Base-by-base conservation (phyloP, 2,797 vertebrate species). In the Trachurus trachurus region DNA sequence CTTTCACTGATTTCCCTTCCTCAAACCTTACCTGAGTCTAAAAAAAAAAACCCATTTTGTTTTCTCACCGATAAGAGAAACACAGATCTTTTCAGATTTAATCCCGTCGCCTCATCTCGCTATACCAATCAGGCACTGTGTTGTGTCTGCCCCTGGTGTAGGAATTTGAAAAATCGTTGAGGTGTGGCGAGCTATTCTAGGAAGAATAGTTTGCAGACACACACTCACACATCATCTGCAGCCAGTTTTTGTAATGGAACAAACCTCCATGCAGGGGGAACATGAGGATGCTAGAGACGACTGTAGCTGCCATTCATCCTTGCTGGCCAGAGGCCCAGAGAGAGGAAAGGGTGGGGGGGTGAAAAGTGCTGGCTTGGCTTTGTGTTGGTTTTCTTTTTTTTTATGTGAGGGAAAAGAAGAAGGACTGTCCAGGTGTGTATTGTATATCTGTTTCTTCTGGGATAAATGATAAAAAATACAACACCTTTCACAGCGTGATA, bases 251-350 rank as follows among this genome's bases (percentile, higher is more conserved):
- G 78, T 90, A 83, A 90, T 88, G 82, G 83, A 93, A 90, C 79
- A 88, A 90, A 83, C 50, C 57, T 84, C 80, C 86, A 70, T 87
- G 85, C 81, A 71, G 80, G 58, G 74, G 74, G 74, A 84, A 87
- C 81, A 83, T 80, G 81, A 83, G 82, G 76, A 82, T 76, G 85
- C 73, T 76, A 7, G 76, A 81, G 78, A 83, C 37, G 63, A 69
- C 74, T 74, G 74, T 78, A 84, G 82, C 85, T 88, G 89, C 76
- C 86, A 89, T 88, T 92, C 89, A 88, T 90, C 87, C 78, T 60
- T 2, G 71, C 81, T 91, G 88, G 90, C 85, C 76, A 31, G 19
- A 64, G 45, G 84, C 88, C 87, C 82, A 84, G 87, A 87, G 82
- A 81, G 61, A 60, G 7, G 50, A 50, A 15, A 40, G 78, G 69